These are phyloP conservation scores for Drosophila obscura DNA, from an alignment of 1,140 invertebrate genomes.

Conservation along the genomic window DNA sequence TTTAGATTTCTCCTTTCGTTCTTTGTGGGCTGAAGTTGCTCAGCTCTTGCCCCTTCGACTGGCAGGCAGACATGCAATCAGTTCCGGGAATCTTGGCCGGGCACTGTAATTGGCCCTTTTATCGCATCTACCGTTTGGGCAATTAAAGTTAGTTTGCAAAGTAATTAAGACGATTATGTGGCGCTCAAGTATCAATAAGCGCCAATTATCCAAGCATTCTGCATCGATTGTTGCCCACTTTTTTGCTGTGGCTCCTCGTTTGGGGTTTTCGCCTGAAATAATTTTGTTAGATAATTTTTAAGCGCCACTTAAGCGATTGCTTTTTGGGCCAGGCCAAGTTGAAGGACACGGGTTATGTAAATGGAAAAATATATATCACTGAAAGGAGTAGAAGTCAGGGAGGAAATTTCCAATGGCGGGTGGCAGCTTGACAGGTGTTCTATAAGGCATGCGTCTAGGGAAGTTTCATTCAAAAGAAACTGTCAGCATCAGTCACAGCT, in stretches of 20 bases:
- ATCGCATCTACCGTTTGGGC: constrained; percentile 68
- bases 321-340: constrained; percentile 24
- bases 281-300: constrained; percentile 53
- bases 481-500: constrained; percentile 13
- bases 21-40: constrained; percentile 10
- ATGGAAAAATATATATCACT: constrained; percentile 4
- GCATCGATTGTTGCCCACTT: constrained; percentile 61
- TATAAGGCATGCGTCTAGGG: background rate
- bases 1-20: constrained; percentile 23
- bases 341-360: constrained; percentile 30
- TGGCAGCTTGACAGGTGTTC: too few relatives aligned
- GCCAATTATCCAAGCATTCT: constrained; percentile 67
- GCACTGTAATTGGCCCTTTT: constrained; percentile 69
- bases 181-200: constrained; percentile 80
- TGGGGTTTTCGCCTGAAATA: constrained; percentile 52
- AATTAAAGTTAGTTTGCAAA: constrained; percentile 81
- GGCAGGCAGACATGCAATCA: constrained; percentile 72
- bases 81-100: constrained; percentile 36
- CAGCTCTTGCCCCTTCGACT: constrained; percentile 30
- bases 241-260: constrained; percentile 35
- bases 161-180: constrained; percentile 81
- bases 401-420: too few relatives aligned
- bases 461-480: constrained; percentile 15
- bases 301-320: constrained; percentile 63
- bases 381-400: too few relatives aligned